These are phyloP conservation scores for Periophthalmus modestus DNA, from an alignment of 2,113 vertebrate genomes.

Conservation along the genomic window DNA sequence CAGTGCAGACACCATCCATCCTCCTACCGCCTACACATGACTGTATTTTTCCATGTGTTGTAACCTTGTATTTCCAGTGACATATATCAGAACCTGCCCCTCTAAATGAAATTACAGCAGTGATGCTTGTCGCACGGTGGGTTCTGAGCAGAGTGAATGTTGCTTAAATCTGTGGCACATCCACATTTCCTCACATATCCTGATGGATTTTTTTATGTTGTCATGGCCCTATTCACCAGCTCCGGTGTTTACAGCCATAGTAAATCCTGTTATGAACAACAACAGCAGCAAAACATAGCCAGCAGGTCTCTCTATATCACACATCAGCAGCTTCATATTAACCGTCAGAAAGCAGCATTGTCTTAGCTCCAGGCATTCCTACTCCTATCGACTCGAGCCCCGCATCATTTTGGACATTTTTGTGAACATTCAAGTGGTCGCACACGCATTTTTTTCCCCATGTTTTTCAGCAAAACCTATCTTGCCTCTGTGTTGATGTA, in stretches of 20 bases:
- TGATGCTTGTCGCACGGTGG: neutral
- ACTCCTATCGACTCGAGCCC: neutral
- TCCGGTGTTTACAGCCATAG: neutral
- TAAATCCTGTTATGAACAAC: neutral
- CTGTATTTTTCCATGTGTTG: neutral
- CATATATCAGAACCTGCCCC: neutral
- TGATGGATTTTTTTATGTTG: neutral
- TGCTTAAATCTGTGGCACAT: neutral
- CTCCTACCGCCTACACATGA: neutral
- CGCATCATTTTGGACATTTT: neutral
- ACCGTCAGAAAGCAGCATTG: neutral
- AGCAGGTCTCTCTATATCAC: constrained; percentile 2
- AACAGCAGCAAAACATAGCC: neutral
- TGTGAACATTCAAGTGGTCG: neutral
- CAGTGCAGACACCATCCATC: neutral
- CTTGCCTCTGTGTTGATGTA: too few relatives aligned
- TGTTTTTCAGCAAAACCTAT: too few relatives aligned
- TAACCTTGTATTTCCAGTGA: neutral
- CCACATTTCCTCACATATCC: neutral
- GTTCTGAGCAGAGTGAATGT: neutral
- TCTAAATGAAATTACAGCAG: neutral
- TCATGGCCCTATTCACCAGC: neutral
- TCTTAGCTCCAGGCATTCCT: too few relatives aligned
- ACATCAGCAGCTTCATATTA: neutral
- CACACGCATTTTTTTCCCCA: too few relatives aligned